phyloP scores from a whole-genome alignment of 2,888 invertebrate species.

The Nemapogon koenigi region DNA sequence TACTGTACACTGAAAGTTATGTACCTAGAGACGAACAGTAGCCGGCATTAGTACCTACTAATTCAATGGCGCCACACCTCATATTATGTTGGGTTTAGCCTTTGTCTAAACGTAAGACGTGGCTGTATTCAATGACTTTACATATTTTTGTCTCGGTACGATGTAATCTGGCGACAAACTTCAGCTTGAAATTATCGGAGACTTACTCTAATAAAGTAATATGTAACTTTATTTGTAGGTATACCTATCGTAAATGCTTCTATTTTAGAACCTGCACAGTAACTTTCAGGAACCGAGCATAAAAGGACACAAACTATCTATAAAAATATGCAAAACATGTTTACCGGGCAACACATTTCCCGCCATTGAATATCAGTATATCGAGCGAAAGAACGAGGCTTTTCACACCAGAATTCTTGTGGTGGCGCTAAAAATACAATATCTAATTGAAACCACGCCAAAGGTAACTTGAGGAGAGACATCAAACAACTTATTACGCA shows the following conservation, averaged over 20 bases:
- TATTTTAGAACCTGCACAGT: too few species aligned
- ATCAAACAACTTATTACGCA: constrained; percentile 55
- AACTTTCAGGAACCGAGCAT: too few species aligned
- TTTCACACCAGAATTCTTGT: constrained; percentile 65
- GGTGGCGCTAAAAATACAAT: constrained; percentile 69
- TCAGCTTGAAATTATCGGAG: too few species aligned
- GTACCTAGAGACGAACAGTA: background rate
- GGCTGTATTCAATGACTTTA: too few species aligned
- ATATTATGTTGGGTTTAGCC: too few species aligned
- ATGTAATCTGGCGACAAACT: too few species aligned
- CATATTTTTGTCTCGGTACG: too few species aligned
- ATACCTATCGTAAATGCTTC: too few species aligned
- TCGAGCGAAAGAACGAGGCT: constrained; percentile 27
- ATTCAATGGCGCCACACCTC: too few species aligned
- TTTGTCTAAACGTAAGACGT: too few species aligned
- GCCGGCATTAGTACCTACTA: too few species aligned
- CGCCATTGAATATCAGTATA: constrained; percentile 50
- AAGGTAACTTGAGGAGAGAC: constrained; percentile 64
- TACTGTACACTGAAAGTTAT: background rate
- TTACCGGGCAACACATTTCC: constrained; percentile 40
- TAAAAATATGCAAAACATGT: constrained; percentile 14
- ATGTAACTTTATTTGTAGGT: too few species aligned
- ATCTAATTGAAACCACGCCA: constrained; percentile 68
- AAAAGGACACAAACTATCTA: background rate
- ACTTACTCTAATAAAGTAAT: background rate